Evolutionary conservation across 2,797 vertebrate species (phyloP).

Genomic region (Falco rusticolus): DNA sequence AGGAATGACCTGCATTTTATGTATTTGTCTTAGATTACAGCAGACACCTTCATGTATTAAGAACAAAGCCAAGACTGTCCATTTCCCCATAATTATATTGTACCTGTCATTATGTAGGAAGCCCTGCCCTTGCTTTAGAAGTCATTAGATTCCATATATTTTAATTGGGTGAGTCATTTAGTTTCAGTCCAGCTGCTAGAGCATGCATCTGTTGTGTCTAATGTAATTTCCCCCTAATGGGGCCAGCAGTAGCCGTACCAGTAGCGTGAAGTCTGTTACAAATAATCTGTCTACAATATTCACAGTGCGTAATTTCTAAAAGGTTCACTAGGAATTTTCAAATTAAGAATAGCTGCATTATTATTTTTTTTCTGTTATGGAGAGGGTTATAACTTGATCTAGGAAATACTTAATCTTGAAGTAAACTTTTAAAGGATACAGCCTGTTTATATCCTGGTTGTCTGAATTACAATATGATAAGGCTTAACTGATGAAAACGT

Average conservation of each 20-base stretch:
- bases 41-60: neutral
- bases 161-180: slow-evolving; percentile 15
- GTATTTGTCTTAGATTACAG: slow-evolving; percentile 11
- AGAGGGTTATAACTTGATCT: neutral
- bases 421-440: neutral
- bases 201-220: neutral
- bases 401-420: neutral
- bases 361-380: neutral
- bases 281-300: neutral
- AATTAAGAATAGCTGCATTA: neutral
- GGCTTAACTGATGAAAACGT: neutral
- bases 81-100: neutral
- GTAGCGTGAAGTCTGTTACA: neutral
- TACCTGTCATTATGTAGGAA: neutral
- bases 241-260: neutral
- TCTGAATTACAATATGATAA: neutral
- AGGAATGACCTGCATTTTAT: neutral
- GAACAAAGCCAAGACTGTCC: neutral
- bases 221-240: neutral
- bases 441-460: neutral
- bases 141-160: neutral
- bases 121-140: neutral
- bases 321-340: neutral
- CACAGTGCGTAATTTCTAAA: neutral
- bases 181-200: neutral